Evolutionary conservation across 2,113 vertebrate species (phyloP).

Genomic region (Colossoma macropomum): DNA sequence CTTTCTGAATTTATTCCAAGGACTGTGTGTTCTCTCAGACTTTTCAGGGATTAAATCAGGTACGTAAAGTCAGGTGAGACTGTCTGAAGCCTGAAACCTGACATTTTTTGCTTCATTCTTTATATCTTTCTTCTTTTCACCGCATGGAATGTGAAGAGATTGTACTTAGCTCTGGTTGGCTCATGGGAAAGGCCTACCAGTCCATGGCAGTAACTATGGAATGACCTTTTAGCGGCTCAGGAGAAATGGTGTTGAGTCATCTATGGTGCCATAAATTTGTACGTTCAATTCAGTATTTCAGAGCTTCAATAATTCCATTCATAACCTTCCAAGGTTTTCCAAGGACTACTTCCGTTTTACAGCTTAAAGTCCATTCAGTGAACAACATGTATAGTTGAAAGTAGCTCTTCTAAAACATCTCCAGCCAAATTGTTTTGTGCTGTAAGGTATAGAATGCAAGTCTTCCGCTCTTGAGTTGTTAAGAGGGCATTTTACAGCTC

Average conservation of each 20-base stretch:
- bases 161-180: background rate
- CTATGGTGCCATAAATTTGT: background rate
- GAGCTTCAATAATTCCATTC: background rate
- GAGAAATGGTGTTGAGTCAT: background rate
- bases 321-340: background rate
- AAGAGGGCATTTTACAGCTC: no score
- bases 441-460: background rate
- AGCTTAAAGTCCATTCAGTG: background rate
- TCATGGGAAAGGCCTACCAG: background rate
- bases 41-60: background rate
- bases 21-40: background rate
- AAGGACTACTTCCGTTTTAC: background rate
- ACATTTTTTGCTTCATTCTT: background rate
- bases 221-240: slow-evolving; percentile 2
- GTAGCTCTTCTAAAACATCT: background rate
- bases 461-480: background rate
- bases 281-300: background rate
- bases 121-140: background rate
- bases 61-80: background rate
- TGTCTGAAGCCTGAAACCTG: background rate
- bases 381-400: background rate
- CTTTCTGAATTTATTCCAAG: background rate
- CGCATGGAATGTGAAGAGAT: background rate
- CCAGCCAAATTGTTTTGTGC: background rate
- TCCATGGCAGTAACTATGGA: background rate